Evolutionary conservation across 2,888 invertebrate genomes (phyloP), one percentile per base, ranked within the genome.

Genomic region (Cerceris rybyensis): DNA sequence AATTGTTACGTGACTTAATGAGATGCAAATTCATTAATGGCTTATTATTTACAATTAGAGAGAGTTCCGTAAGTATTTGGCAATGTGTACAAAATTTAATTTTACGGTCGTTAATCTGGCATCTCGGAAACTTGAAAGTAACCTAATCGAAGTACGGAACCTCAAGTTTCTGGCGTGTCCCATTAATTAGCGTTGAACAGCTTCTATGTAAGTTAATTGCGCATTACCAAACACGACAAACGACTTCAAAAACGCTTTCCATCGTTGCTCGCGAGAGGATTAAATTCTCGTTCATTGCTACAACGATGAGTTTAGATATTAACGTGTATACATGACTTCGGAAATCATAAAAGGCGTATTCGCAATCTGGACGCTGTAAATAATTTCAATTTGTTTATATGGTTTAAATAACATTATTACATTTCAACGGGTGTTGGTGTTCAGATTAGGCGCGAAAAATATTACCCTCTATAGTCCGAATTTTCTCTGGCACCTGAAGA

Each of bases 161-260:
- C 60, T 57, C 60, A 76, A 81, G 74, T 77, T 83, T 67, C 70
- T 74, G 75, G 75, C 76, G 67, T 70, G 78, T 61, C 28, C 84
- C 75, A 80, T 84, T 82, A 80, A 84, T 84, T 80, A 78, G 54
- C 71, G 80, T 65, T 55, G 73, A 83, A 72, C 72, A 83, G 75
- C 64, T 76, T 59, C 55, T 72, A 70, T 60, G 81, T 77, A 78
- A 85, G 82, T 81, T 85, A 83, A 85, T 85, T 85, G 81, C 83
- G 70, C 81, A 81, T 81, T 79, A 84, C 69, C 64, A 52, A 57
- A 59, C 61, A 57, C 64, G 70, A 58, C 54, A 58, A 55, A 64
- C 72, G 58, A 76, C 77, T 82, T 80, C 70, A 79, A 70, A 80
- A 83, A 75, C 65, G 73, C 76, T 77, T 61, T 58, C 16, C 65